Conservation (phyloP, 1,140 invertebrate genomes). For the Trypoxylus dichotomus region DNA sequence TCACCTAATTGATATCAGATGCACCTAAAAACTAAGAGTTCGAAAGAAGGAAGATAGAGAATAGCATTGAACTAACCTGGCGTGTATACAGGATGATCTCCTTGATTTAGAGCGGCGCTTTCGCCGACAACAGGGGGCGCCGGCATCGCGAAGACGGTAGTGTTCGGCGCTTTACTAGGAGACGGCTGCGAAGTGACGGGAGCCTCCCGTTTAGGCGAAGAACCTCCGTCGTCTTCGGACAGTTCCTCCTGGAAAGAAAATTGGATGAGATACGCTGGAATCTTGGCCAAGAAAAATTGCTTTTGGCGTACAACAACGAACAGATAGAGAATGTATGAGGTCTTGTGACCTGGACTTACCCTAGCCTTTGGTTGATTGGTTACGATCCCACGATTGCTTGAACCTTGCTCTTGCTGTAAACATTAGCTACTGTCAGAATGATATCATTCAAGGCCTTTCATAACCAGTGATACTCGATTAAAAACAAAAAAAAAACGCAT, state of each 20-base stretch:
- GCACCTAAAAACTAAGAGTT: not conserved
- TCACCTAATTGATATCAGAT: not conserved
- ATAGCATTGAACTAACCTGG: slow-evolving; percentile 51
- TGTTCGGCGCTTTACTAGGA: slow-evolving; percentile 48
- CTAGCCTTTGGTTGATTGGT: slow-evolving; percentile 42
- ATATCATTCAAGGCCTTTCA: slow-evolving; percentile 15
- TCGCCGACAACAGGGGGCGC: slow-evolving; percentile 54
- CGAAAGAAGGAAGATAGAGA: not conserved
- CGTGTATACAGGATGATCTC: slow-evolving; percentile 59
- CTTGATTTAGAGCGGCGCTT: slow-evolving; percentile 57
- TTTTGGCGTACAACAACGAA: slow-evolving; percentile 27
- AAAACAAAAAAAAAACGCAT: too few relatives aligned
- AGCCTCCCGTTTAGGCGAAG: slow-evolving; percentile 44
- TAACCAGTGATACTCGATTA: slow-evolving; percentile 14
- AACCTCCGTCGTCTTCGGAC: slow-evolving; percentile 53
- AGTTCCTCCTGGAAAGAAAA: slow-evolving; percentile 55
- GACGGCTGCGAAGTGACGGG: slow-evolving; percentile 55
- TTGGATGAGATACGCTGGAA: slow-evolving; percentile 35
- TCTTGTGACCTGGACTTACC: slow-evolving; percentile 47
- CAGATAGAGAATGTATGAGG: slow-evolving; percentile 47
- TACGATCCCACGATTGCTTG: slow-evolving; percentile 56
- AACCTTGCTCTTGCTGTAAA: slow-evolving; percentile 53
- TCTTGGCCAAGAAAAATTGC: slow-evolving; percentile 44
- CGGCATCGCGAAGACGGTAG: slow-evolving; percentile 54
- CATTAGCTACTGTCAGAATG: slow-evolving; percentile 37